Evolutionary conservation across 2,113 vertebrate genomes (phyloP).

Genomic region (Psophia crepitans): DNA sequence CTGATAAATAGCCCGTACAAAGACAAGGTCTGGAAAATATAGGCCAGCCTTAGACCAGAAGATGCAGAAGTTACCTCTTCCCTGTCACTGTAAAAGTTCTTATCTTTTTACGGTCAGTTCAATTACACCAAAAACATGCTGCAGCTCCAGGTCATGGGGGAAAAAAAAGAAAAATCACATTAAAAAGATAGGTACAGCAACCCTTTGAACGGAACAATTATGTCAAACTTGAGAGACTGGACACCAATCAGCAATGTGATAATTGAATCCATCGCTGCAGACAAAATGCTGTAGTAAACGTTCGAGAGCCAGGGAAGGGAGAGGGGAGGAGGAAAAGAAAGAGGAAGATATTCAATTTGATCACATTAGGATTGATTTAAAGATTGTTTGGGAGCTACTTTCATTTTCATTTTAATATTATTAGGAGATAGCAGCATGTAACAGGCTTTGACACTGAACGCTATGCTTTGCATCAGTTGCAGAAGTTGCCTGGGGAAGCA

Average conservation of each 20-base stretch:
- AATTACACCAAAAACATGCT: background rate
- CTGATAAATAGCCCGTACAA: background rate
- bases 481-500: constrained; percentile 20
- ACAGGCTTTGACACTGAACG: constrained; percentile 74
- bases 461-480: constrained; percentile 59
- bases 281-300: constrained; percentile 29
- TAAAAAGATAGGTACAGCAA: background rate
- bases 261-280: constrained; percentile 15
- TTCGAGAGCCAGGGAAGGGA: background rate
- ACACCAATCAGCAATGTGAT: constrained; percentile 2
- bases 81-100: background rate
- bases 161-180: background rate
- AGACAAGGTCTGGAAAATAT: background rate
- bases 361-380: constrained; percentile 75
- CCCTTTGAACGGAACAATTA: background rate
- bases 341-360: constrained; percentile 68
- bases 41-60: background rate
- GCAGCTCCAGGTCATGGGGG: background rate
- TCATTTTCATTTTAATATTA: constrained; percentile 81
- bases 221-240: background rate
- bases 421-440: constrained; percentile 74
- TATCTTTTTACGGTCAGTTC: background rate
- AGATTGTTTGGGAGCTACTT: constrained; percentile 74
- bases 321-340: background rate
- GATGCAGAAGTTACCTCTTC: background rate